Evolutionary conservation across 1,140 invertebrate genomes (phyloP), one percentile per base, ranked within the genome.

Genomic region (Zophobas morio): DNA sequence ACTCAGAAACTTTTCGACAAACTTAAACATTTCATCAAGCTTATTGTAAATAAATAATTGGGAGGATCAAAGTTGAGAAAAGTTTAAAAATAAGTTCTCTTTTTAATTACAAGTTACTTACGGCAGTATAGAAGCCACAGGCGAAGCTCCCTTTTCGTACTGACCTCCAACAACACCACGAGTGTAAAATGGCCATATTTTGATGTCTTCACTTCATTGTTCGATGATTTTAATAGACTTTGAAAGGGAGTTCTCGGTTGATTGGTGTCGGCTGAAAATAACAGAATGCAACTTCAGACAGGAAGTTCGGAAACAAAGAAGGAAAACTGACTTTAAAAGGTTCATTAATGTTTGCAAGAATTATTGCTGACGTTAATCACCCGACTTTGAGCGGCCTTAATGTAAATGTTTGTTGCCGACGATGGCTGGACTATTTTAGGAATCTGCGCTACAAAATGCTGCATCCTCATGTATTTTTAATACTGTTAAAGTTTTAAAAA

Each of bases 81-180:
- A 32, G 3, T 37, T 42, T 51, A 53, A 72, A 72, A 72, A 72
- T 72, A 51, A 5, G 8, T 3, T 57, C 54, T n/a, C 20, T 6
- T 36, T 71, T 51, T 20, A 51, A 51, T 51, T 51, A 51, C 49
- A 53, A 74, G 51, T 46, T 60, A 92, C 90, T 90, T 88, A 95
- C 94, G 89, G 91, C 85, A 0, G 93, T 93, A 84, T 94, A 95
- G 81, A 93, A 81, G 49, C 91, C 94, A 78, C 93, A 91, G 33
- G 93, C 94, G 79, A 92, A 94, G 85, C 94, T 94, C 8, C 94
- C 94, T 76, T 89, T 91, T 35, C 93, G 90, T 33, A 96, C 90
- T 35, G 93, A 93, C 74, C 91, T 90, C 93, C 93, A 95, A 82
- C 93, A 95, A 85, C 94, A 96, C 85, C 94, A 95, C 51, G 93